These are phyloP conservation scores for Cranoglanis bouderius DNA, from an alignment of 2,113 vertebrate genomes.

Conservation along the genomic window DNA sequence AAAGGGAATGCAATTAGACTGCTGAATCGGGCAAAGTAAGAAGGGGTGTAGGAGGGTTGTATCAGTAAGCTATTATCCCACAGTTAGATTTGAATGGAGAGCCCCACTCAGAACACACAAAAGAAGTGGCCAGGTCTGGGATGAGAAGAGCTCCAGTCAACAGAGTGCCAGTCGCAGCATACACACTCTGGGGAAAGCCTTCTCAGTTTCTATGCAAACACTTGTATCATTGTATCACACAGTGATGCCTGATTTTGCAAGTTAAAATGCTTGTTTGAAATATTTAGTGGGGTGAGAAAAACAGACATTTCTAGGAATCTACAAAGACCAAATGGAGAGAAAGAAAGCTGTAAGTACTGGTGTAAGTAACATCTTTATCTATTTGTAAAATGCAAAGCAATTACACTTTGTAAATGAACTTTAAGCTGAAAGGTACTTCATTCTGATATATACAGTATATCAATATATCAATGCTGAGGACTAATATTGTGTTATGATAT, in stretches of 20 bases:
- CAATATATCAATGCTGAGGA: background rate
- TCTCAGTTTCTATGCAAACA: conserved; percentile 44
- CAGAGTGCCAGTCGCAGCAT: conserved; percentile 60
- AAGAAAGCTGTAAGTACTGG: background rate
- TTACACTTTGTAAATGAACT: background rate
- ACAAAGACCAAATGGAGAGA: background rate
- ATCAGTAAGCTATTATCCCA: conserved; percentile 70
- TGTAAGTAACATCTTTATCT: background rate
- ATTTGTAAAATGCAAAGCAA: background rate
- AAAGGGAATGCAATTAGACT: conserved; percentile 68
- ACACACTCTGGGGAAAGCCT: conserved; percentile 35
- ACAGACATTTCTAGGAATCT: conserved; percentile 18
- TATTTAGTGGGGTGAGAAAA: conserved; percentile 31
- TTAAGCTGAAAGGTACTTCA: background rate
- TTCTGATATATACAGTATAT: background rate
- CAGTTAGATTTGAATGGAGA: conserved; percentile 68
- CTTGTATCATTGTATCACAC: conserved; percentile 26
- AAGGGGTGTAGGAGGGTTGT: conserved; percentile 54
- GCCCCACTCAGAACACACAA: conserved; percentile 65
- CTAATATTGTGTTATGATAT: background rate
- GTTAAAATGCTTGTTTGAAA: conserved; percentile 15
- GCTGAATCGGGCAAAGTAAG: conserved; percentile 61
- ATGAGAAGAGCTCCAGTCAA: conserved; percentile 62
- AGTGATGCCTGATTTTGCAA: conserved; percentile 35
- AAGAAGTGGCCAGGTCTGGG: conserved; percentile 66